phyloP scores from a whole-genome alignment of 2,797 vertebrate genomes.

The Rhinatrema bivittatum region DNA sequence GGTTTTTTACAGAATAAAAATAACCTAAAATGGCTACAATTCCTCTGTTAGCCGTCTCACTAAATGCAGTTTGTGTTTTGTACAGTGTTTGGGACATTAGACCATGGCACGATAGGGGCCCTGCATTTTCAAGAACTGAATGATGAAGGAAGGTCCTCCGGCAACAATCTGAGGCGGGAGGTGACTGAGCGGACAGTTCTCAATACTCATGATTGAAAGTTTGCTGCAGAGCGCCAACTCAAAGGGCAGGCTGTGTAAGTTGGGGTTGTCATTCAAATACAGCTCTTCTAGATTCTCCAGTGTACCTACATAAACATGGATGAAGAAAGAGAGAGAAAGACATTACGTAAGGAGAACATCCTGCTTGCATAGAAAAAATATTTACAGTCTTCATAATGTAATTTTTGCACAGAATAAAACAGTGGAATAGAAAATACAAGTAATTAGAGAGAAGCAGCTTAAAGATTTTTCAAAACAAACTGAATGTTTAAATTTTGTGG shows the following conservation, averaged over 20 bases:
- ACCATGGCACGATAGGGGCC: slow-evolving; percentile 98
- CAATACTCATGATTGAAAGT: slow-evolving; percentile 98
- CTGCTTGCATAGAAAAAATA: no score
- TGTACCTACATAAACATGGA: slow-evolving; percentile 75
- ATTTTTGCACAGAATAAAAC: no score
- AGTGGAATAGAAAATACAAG: no score
- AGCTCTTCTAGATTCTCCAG: slow-evolving; percentile 98
- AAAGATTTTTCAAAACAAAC: no score
- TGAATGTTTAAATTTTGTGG: no score
- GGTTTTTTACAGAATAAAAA: no score
- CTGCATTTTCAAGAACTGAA: slow-evolving; percentile 99
- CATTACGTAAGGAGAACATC: no score
- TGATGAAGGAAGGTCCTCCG: slow-evolving; percentile 97
- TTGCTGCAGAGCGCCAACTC: slow-evolving; percentile 98
- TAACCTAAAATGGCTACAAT: slow-evolving; percentile 80
- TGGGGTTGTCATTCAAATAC: slow-evolving; percentile 98
- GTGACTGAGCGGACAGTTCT: slow-evolving; percentile 98
- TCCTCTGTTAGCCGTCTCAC: slow-evolving; percentile 78
- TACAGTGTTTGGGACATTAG: slow-evolving; percentile 83
- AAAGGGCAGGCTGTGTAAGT: slow-evolving; percentile 94
- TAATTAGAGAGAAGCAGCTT: no score
- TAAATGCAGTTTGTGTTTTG: slow-evolving; percentile 70
- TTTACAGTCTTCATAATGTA: no score
- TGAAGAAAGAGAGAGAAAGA: no score
- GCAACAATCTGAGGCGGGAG: slow-evolving; percentile 96